Conservation (phyloP, 2,797 vertebrate genomes). For the Lepus oiostolus region DNA sequence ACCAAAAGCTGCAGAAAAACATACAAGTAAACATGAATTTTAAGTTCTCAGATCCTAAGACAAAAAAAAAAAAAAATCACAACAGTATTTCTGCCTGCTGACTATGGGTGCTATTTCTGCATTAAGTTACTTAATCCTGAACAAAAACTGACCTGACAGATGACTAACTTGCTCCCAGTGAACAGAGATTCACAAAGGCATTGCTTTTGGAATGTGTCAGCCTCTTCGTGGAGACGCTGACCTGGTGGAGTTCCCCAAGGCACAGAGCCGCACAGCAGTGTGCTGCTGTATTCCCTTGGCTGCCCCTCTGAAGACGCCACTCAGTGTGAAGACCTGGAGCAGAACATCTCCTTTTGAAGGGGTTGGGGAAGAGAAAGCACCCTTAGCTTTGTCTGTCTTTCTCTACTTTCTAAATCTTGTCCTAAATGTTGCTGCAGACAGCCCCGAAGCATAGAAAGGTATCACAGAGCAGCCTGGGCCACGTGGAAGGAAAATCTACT, state of each 20-base stretch:
- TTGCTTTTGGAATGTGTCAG: background rate
- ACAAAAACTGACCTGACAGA: conserved; percentile 17
- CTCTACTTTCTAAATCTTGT: background rate
- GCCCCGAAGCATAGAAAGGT: background rate
- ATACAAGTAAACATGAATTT: background rate
- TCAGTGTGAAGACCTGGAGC: background rate
- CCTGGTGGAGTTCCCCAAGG: background rate
- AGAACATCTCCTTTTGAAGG: background rate
- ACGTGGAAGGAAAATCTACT: background rate
- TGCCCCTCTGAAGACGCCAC: background rate
- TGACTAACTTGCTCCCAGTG: background rate
- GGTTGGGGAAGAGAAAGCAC: background rate
- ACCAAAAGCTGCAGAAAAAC: conserved; percentile 13
- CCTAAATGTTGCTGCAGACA: background rate
- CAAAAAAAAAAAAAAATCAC: background rate
- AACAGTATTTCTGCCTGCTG: background rate
- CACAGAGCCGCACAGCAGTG: background rate
- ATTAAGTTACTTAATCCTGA: conserved; percentile 48
- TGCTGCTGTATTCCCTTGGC: too few species aligned
- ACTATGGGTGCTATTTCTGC: conserved; percentile 10
- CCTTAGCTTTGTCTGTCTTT: background rate
- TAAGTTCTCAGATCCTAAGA: conserved; percentile 5
- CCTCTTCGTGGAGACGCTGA: too few species aligned
- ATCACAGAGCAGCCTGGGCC: background rate
- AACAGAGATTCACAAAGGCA: conserved; percentile 35